Evolutionary conservation across 2,797 vertebrate genomes (phyloP).

Genomic region (Amazonetta brasiliensis): DNA sequence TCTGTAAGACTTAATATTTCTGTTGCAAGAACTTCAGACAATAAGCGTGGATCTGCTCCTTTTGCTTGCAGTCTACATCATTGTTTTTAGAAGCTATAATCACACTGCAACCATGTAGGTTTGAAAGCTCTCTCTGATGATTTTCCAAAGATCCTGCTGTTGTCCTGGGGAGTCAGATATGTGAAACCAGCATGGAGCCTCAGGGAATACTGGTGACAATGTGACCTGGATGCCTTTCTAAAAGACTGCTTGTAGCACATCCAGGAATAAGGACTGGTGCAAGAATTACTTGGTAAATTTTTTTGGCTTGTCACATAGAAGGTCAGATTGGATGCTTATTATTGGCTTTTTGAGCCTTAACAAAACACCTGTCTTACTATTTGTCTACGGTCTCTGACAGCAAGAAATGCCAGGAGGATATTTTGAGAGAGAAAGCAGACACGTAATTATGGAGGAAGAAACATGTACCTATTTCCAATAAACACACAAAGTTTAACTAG

Average conservation of each 20-base stretch:
- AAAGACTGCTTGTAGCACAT: background rate
- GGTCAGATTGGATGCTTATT: background rate
- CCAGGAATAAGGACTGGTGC: background rate
- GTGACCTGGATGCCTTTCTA: background rate
- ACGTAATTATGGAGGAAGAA: background rate
- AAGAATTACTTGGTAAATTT: background rate
- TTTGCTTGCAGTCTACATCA: background rate
- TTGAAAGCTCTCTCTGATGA: background rate
- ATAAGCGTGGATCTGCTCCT: background rate
- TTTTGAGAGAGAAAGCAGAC: background rate
- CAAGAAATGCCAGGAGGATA: background rate
- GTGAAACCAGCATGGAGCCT: background rate
- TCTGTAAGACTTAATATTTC: background rate
- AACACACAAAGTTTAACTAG: background rate
- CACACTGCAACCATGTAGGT: background rate
- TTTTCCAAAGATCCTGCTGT: background rate
- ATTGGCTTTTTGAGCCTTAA: background rate
- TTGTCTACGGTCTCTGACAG: background rate
- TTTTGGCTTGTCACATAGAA: background rate
- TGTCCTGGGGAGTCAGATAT: background rate
- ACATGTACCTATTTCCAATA: background rate
- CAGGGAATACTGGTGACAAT: background rate
- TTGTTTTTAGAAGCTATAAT: conserved; percentile 15
- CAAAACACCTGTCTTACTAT: background rate
- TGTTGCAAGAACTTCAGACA: background rate